Base-by-base conservation (phyloP, 2,113 vertebrate species). In the Morone chrysops region DNA sequence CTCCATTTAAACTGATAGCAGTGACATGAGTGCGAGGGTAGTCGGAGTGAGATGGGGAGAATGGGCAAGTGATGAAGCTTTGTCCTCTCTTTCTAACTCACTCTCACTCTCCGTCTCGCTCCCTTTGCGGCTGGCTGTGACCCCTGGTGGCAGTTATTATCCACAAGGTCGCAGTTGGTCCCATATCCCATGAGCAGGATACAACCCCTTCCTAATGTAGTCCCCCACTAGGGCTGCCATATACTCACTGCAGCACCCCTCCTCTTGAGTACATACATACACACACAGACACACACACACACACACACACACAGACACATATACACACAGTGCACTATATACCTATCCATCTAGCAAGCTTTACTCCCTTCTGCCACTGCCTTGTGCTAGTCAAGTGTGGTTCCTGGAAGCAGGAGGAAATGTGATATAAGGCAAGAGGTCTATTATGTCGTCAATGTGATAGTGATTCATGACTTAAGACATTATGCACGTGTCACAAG, bases 1-100 rank as follows among this genome's bases (percentile, higher is more conserved):
- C 70, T 87, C 85, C 82, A 85, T 93, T 94, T 91, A 93, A 89
- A 91, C 89, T 81, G 90, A 93, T 91, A 89, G 89, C 20, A 48
- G 67, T 87, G 90, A 91, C 90, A 92, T 79, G 89, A 87, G 83
- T 78, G 43, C 66, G 60, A 63, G 81, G 67, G 83, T 76, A 79
- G 43, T 71, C 13, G 25, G 83, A 80, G 79, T 68, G 72, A 87
- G 85, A 83, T 78, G 77, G 68, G 82, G 72, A 75, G 78, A 82
- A 88, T 43, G 62, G 61, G 70, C 70, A 83, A 65, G 74, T 53
- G 78, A 82, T 79, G 87, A 86, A 70, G 83, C 83, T 86, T 88
- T 70, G 76, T 87, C 83, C 87, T 67, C 77, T 47, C 76, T 62
- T 59, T 66, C 81, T 75, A 13, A 51, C 69, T 54, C 47, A 31